Evolutionary conservation across 2,888 invertebrate species (phyloP).

Genomic region (Gasteruption jaculator): DNA sequence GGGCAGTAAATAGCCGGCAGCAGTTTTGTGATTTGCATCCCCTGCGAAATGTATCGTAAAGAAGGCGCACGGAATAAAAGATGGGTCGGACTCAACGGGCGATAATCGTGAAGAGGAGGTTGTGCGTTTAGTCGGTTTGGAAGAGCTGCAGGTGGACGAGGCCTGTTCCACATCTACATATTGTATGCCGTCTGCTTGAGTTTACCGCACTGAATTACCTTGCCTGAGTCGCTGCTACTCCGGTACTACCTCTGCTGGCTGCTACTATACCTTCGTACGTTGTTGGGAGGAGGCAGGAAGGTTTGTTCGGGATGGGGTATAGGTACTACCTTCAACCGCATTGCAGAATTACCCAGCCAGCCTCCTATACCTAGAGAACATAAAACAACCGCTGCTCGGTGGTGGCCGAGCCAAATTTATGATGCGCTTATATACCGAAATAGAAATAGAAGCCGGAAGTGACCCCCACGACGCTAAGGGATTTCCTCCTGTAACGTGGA

Average conservation of each 20-base stretch:
- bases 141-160: slow-evolving; percentile 24
- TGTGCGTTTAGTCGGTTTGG: slow-evolving; percentile 6
- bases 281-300: slow-evolving; percentile 5
- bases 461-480: slow-evolving; percentile 8
- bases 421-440: slow-evolving; percentile 43
- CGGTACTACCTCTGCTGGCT: background rate
- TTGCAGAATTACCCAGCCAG: slow-evolving; percentile 48
- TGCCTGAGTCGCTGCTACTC: slow-evolving; percentile 15
- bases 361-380: slow-evolving; percentile 41
- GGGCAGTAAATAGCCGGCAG: no score
- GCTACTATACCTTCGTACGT: no score
- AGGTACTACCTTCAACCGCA: slow-evolving; percentile 40
- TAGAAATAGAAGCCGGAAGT: slow-evolving; percentile 34
- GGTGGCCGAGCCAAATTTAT: slow-evolving; percentile 39
- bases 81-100: no score
- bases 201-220: slow-evolving; percentile 35
- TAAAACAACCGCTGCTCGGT: slow-evolving; percentile 41
- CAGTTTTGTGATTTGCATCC: no score
- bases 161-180: slow-evolving; percentile 30
- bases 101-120: no score
- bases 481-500: slow-evolving; percentile 2
- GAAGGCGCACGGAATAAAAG: no score
- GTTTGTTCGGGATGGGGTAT: slow-evolving; percentile 28
- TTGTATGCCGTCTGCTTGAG: slow-evolving; percentile 32
- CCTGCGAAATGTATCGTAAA: no score